Evolutionary conservation across 2,113 vertebrate genomes (phyloP).

Genomic region (Pycnonotus jocosus): DNA sequence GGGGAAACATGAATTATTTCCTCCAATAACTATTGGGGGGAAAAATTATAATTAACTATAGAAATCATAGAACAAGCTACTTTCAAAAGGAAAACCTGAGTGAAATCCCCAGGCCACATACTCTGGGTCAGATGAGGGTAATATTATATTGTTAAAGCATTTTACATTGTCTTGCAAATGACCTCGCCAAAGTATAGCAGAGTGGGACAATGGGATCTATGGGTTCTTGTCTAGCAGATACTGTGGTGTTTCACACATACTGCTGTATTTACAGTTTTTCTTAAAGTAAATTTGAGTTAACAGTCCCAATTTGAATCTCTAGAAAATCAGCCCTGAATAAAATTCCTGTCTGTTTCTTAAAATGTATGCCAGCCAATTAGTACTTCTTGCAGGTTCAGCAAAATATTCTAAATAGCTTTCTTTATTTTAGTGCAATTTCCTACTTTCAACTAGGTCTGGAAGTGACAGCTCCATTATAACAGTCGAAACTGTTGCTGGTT

Average conservation of each 20-base stretch:
- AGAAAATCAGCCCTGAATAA: neutral
- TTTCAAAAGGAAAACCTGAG: neutral
- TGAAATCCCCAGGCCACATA: neutral
- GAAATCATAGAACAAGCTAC: neutral
- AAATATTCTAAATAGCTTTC: neutral
- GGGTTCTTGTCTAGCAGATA: neutral
- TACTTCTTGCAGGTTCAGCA: neutral
- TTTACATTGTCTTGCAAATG: conserved; percentile 13
- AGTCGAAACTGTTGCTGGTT: neutral
- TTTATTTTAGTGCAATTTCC: neutral
- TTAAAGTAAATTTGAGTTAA: neutral
- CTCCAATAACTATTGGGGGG: neutral
- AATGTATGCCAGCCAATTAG: neutral
- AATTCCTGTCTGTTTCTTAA: neutral
- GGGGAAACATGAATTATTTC: neutral
- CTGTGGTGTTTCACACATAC: neutral
- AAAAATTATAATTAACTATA: neutral
- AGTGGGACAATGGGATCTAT: neutral
- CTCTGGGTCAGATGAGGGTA: neutral
- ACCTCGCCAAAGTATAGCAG: neutral
- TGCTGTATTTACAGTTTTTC: neutral
- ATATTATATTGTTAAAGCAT: conserved; percentile 11
- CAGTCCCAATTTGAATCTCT: neutral
- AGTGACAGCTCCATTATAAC: neutral
- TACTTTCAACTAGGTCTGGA: neutral